Evolutionary conservation across 2,113 vertebrate genomes (phyloP), one percentile per base, ranked within the genome.

Genomic region (Nothocercus julius): DNA sequence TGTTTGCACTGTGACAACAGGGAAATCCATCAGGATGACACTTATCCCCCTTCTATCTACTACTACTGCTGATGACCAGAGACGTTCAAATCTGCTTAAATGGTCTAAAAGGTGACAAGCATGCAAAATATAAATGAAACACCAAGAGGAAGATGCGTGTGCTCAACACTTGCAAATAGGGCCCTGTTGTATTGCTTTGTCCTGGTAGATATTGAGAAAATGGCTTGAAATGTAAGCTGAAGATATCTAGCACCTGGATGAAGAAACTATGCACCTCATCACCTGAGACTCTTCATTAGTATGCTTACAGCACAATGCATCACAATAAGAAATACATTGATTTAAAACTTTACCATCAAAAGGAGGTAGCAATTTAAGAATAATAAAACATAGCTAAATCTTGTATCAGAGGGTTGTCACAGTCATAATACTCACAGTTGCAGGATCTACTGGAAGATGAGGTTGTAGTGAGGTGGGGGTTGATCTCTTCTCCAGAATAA

Each of bases 391-490:
- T 13, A 51, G 7, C 30, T 77, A 54, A 82, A 70, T 63, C 27
- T 74, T 74, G 4, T 44, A 21, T 64, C 77, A 45, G 21, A 81
- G 47, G 10, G 21, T 80, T 96, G 73, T 90, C 62, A 59, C 45
- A 93, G 64, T 82, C 91, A 44, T 44, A 77, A 22, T 73, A 61
- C 59, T 91, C 70, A 74, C 42, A 54, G 61, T 63, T 54, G 45
- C 56, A 96, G 49, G 25, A 77, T 19, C 42, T 40, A 93, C 25
- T 61, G 38, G 75, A 97, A 95, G 74, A 93, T 24, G 21, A 49
- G 49, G 49, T 49, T 49, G 49, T 49, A 49, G 21, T 49, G 49
- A 24, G 49, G 21, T 19, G 19, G 10, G 49, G 3, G 10, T 49
- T 49, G 49, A 21, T 24, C 49, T 49, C 47, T 49, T 49, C 47